phyloP scores from a whole-genome alignment of 2,797 vertebrate species.

The Acanthopagrus latus region DNA sequence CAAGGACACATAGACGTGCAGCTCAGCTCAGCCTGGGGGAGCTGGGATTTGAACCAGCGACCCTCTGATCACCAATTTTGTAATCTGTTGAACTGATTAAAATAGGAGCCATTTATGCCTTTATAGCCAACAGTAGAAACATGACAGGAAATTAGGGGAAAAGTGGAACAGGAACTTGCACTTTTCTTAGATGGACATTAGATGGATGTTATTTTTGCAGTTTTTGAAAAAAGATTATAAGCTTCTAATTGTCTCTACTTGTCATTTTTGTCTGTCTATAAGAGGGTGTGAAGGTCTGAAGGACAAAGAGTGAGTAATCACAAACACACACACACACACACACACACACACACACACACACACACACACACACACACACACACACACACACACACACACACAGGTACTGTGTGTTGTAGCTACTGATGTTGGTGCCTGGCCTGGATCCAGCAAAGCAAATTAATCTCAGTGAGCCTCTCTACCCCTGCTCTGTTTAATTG shows the following conservation, averaged over 20 bases:
- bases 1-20: no score
- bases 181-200: no score
- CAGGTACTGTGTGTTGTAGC: slow-evolving; percentile 1
- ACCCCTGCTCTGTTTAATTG: slow-evolving; percentile 28
- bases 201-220: no score
- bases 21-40: no score
- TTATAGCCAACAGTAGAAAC: neutral
- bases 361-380: slow-evolving; percentile 11
- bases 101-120: neutral
- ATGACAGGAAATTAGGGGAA: neutral
- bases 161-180: neutral
- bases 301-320: slow-evolving; percentile 31
- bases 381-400: slow-evolving; percentile 15
- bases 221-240: neutral
- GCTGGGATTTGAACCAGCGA: no score
- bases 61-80: no score
- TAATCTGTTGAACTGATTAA: neutral
- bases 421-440: slow-evolving; percentile 24
- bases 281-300: slow-evolving; percentile 12
- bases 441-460: slow-evolving; percentile 30
- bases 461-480: slow-evolving; percentile 37
- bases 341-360: slow-evolving; percentile 12
- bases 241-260: neutral
- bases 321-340: slow-evolving; percentile 15
- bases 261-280: slow-evolving; percentile 6